Conservation (phyloP, 2,113 vertebrate species). For the Zosterops japonicus region DNA sequence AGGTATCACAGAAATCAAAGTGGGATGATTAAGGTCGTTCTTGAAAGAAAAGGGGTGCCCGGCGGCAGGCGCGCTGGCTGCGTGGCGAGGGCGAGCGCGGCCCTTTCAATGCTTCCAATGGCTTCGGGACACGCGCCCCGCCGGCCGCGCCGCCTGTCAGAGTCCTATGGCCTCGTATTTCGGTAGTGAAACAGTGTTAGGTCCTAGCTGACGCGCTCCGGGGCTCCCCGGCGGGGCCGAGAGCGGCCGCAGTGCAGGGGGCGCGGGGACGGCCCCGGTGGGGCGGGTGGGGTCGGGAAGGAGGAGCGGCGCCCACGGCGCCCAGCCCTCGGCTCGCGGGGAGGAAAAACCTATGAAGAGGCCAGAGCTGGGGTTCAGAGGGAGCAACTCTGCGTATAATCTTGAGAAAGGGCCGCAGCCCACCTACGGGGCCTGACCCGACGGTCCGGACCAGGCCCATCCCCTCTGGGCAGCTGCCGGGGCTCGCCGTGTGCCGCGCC, state of each 20-base stretch:
- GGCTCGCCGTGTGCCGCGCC: neutral
- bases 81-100: conserved; percentile 61
- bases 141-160: conserved; percentile 74
- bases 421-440: neutral
- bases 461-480: neutral
- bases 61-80: conserved; percentile 55
- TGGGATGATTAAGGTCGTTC: conserved; percentile 92
- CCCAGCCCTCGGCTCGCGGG: conserved; percentile 71
- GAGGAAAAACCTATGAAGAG: conserved; percentile 79
- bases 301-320: conserved; percentile 72
- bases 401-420: conserved; percentile 59
- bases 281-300: conserved; percentile 86
- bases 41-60: conserved; percentile 80
- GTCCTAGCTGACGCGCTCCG: conserved; percentile 86
- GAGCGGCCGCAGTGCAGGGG: conserved; percentile 61
- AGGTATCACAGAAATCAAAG: conserved; percentile 91
- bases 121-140: conserved; percentile 73
- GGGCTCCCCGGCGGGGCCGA: conserved; percentile 58
- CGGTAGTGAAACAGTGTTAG: conserved; percentile 93
- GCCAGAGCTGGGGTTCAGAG: conserved; percentile 55
- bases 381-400: conserved; percentile 81
- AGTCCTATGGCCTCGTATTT: conserved; percentile 86
- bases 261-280: conserved; percentile 56
- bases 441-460: neutral
- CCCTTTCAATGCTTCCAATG: conserved; percentile 75